A percentile compares a stretch with the other conserved stretches of the same genome.
Evolutionary conservation across 2,113 vertebrate genomes (phyloP).

Genomic region (Phoenicopterus ruber): DNA sequence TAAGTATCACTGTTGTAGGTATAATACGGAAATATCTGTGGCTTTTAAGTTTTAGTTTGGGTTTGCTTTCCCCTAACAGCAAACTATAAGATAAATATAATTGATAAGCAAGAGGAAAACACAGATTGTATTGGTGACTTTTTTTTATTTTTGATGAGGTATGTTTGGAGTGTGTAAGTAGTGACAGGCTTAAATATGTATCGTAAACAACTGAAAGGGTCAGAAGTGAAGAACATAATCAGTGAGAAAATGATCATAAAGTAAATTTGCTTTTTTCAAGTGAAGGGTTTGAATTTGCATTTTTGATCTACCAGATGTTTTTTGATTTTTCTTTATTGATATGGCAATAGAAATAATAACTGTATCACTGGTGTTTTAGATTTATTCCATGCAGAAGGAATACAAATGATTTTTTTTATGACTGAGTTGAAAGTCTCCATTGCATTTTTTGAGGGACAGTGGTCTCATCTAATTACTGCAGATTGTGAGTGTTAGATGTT

Average conservation of each 20-base stretch:
- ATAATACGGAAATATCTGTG: neutral
- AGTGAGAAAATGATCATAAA: conserved; percentile 26
- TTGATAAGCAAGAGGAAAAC: neutral
- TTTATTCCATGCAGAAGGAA: neutral
- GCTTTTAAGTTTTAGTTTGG: neutral
- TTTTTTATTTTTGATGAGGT: neutral
- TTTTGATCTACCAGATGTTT: conserved; percentile 45
- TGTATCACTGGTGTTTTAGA: neutral
- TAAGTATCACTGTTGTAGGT: neutral
- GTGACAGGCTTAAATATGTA: neutral
- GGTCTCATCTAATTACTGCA: neutral
- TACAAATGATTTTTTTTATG: conserved; percentile 11
- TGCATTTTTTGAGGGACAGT: neutral
- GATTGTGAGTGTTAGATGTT: neutral
- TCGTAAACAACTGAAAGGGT: conserved; percentile 30
- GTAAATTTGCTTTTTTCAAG: conserved; percentile 21
- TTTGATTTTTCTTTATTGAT: conserved; percentile 8
- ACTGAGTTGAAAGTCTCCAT: neutral
- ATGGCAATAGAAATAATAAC: conserved; percentile 26
- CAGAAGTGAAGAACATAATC: conserved; percentile 5
- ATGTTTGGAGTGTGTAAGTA: neutral
- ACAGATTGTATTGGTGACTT: neutral
- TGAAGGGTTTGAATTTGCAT: conserved; percentile 29
- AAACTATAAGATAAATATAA: neutral
- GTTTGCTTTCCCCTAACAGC: neutral